phyloP scores from a whole-genome alignment of 2,797 vertebrate species.

The Coilia nasus region DNA sequence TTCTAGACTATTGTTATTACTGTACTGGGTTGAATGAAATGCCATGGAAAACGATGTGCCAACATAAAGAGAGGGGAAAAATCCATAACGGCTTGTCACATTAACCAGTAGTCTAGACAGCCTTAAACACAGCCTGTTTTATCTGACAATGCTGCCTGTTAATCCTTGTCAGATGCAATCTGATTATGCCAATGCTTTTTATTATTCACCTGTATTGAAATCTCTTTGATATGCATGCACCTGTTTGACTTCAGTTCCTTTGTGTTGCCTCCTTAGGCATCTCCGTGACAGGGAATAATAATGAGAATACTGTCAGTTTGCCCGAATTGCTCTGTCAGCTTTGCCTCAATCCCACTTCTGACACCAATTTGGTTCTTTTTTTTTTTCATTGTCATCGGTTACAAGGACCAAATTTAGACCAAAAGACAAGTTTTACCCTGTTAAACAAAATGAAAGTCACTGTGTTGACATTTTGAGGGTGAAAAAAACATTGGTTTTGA shows the following conservation, averaged over 20 bases:
- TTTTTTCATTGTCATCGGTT: slow-evolving; percentile 70
- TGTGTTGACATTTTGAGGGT: slow-evolving; percentile 55
- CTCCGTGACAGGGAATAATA: slow-evolving; percentile 50
- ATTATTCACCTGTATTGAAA: slow-evolving; percentile 33
- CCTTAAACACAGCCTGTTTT: slow-evolving; percentile 78
- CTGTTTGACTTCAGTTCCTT: slow-evolving; percentile 48
- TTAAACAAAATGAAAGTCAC: slow-evolving; percentile 72
- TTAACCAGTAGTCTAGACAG: slow-evolving; percentile 55
- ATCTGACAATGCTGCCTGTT: slow-evolving; percentile 75
- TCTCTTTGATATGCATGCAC: slow-evolving; percentile 29
- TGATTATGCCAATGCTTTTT: slow-evolving; percentile 65
- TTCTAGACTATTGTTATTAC: neutral
- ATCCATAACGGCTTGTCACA: slow-evolving; percentile 58
- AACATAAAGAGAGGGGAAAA: slow-evolving; percentile 56
- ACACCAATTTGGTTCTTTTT: slow-evolving; percentile 63
- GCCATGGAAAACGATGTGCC: slow-evolving; percentile 55
- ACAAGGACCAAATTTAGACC: slow-evolving; percentile 78
- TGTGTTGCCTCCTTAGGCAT: slow-evolving; percentile 45
- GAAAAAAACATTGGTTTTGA: slow-evolving; percentile 43
- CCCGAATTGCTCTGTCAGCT: slow-evolving; percentile 57
- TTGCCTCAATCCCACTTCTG: slow-evolving; percentile 70
- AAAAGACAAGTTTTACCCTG: slow-evolving; percentile 68
- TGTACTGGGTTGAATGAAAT: neutral
- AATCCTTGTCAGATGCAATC: slow-evolving; percentile 66
- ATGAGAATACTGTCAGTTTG: slow-evolving; percentile 49